Conservation (phyloP, 2,888 invertebrate species). For the Azorinus chamasolen region DNA sequence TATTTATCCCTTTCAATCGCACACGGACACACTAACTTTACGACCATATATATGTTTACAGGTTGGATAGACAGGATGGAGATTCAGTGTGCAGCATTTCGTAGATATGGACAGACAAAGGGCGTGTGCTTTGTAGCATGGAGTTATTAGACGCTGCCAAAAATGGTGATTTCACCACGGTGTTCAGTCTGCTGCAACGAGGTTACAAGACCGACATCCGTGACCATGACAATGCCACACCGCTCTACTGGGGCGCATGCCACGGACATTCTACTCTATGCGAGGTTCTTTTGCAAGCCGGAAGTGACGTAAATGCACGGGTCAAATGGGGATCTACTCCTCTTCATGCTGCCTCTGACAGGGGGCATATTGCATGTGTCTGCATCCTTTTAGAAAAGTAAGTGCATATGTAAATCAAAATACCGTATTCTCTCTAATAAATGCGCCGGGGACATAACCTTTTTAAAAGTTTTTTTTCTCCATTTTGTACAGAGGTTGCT, state of each 20-base stretch:
- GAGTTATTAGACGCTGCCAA: constrained; percentile 72
- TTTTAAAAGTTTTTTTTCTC: too few relatives aligned
- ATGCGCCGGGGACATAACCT: too few relatives aligned
- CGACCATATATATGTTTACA: too few relatives aligned
- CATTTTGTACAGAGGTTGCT: too few relatives aligned
- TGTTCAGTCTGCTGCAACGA: constrained; percentile 35
- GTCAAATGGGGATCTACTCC: constrained; percentile 79
- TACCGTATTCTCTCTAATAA: too few relatives aligned
- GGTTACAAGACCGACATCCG: constrained; percentile 55
- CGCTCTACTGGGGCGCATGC: constrained; percentile 78
- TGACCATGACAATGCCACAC: constrained; percentile 75
- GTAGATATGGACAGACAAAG: too few relatives aligned
- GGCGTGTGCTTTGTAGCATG: constrained; percentile 9
- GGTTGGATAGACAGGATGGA: too few relatives aligned
- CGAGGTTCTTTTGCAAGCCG: constrained; percentile 65
- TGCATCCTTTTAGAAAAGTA: constrained; percentile 68
- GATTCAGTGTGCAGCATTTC: too few relatives aligned
- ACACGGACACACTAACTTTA: too few relatives aligned
- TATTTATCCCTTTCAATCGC: too few relatives aligned
- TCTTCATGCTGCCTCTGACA: constrained; percentile 75
- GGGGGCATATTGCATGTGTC: constrained; percentile 72
- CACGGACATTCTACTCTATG: constrained; percentile 71
- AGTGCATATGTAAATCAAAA: too few relatives aligned
- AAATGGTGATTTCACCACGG: constrained; percentile 66
- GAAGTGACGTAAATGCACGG: constrained; percentile 73